Percentiles rank a stretch among this genome's conserved stretches.
phyloP scores from a whole-genome alignment of 1,140 invertebrate genomes.

The Copidosoma floridanum region DNA sequence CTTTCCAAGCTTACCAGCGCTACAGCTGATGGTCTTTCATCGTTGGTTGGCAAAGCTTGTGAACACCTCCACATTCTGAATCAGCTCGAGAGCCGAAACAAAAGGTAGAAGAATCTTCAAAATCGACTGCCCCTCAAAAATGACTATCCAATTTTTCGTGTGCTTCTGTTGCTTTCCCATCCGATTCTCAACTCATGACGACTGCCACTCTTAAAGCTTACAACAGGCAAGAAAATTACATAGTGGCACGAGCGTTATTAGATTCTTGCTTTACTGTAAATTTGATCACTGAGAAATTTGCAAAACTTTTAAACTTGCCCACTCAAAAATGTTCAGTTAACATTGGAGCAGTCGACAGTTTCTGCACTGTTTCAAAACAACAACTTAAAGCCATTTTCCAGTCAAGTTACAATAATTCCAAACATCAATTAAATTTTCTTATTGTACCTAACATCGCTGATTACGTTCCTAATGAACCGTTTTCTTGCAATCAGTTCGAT shows the following conservation, averaged over 20 bases:
- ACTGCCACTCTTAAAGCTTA: neutral
- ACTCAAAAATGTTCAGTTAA: neutral
- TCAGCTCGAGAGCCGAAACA: neutral
- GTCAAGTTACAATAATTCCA: neutral
- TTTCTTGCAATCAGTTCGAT: neutral
- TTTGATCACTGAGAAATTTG: too few relatives aligned
- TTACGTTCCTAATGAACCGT: neutral
- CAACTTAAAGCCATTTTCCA: neutral
- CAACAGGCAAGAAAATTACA: neutral
- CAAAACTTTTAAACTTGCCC: neutral
- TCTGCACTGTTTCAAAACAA: neutral
- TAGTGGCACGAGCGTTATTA: neutral
- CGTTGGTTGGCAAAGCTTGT: neutral
- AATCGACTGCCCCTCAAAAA: too few relatives aligned
- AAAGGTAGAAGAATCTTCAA: neutral
- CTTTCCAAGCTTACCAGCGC: too few relatives aligned
- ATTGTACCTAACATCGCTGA: neutral
- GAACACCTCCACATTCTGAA: neutral
- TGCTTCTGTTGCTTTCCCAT: too few relatives aligned
- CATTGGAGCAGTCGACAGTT: too few relatives aligned
- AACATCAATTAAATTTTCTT: neutral
- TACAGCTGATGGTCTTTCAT: too few relatives aligned
- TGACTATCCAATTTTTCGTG: too few relatives aligned
- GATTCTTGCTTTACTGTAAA: too few relatives aligned
- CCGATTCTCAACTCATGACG: neutral